Conservation (phyloP, 2,113 vertebrate species). For the Catharus fuscescens region DNA sequence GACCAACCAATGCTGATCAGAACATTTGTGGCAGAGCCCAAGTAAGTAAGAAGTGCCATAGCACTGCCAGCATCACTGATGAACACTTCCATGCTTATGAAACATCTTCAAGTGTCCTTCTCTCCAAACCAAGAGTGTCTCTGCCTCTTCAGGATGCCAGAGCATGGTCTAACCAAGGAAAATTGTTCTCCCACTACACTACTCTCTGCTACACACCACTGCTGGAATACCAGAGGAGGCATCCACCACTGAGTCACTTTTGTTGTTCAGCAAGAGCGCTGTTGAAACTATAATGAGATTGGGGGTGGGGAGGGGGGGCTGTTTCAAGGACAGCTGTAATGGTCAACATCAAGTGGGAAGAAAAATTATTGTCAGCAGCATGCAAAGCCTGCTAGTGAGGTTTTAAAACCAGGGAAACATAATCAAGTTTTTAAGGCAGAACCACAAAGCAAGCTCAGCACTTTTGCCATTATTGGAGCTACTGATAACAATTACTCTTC, state of each 20-base stretch:
- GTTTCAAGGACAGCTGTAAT: background rate
- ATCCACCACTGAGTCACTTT: background rate
- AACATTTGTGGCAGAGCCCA: background rate
- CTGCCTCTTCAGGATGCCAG: background rate
- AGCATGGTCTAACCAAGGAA: background rate
- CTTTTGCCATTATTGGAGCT: background rate
- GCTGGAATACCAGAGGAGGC: background rate
- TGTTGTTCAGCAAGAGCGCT: background rate
- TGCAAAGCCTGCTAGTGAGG: background rate
- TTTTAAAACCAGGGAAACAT: background rate
- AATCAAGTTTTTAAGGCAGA: slow-evolving; percentile 37
- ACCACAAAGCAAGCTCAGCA: slow-evolving; percentile 2
- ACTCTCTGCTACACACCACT: background rate
- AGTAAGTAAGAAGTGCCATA: background rate
- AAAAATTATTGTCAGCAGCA: slow-evolving; percentile 35
- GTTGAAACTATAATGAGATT: background rate
- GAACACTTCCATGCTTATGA: background rate
- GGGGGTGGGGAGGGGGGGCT: rapidly evolving
- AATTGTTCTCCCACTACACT: background rate
- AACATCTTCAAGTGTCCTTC: background rate
- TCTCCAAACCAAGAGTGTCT: background rate
- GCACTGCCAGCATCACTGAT: background rate
- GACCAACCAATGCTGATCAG: background rate
- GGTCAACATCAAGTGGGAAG: background rate
- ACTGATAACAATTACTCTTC: slow-evolving; percentile 33